Percentiles rank a stretch among this genome's conserved stretches.
Evolutionary conservation across 2,113 vertebrate genomes (phyloP).

Genomic region (Tautogolabrus adspersus): DNA sequence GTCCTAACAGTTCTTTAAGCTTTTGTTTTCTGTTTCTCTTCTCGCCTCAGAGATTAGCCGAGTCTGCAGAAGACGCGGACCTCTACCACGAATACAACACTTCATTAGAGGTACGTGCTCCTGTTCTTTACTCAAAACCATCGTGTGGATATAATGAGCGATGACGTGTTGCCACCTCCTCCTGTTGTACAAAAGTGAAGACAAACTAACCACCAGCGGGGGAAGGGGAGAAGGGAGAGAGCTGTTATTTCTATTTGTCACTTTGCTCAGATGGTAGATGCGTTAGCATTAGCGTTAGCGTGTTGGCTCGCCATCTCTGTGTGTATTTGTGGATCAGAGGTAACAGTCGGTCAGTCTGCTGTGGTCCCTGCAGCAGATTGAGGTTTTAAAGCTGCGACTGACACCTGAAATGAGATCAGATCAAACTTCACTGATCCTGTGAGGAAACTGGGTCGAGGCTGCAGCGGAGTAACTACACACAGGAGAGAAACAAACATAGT

Average conservation of each 20-base stretch:
- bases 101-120: slow-evolving; percentile 85
- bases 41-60: slow-evolving; percentile 88
- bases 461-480: background rate
- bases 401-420: slow-evolving; percentile 55
- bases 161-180: too few relatives aligned
- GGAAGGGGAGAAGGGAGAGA: background rate
- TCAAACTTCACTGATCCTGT: slow-evolving; percentile 44
- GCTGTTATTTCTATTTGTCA: background rate
- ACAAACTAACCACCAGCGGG: too few relatives aligned
- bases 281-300: slow-evolving; percentile 3
- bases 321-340: background rate
- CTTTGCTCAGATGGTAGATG: background rate
- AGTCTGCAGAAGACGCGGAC: slow-evolving; percentile 95
- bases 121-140: background rate
- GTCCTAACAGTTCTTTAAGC: background rate
- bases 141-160: too few relatives aligned
- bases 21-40: background rate
- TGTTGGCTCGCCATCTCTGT: background rate
- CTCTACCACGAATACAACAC: slow-evolving; percentile 93
- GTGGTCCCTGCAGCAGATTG: slow-evolving; percentile 3
- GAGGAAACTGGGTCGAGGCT: slow-evolving; percentile 34
- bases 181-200: too few relatives aligned
- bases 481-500: background rate
- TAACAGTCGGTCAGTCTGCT: background rate
- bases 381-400: slow-evolving; percentile 39